Percentiles rank a stretch among this genome's conserved stretches.
phyloP scores from a whole-genome alignment of 2,113 vertebrate genomes.

The Cottus gobio region DNA sequence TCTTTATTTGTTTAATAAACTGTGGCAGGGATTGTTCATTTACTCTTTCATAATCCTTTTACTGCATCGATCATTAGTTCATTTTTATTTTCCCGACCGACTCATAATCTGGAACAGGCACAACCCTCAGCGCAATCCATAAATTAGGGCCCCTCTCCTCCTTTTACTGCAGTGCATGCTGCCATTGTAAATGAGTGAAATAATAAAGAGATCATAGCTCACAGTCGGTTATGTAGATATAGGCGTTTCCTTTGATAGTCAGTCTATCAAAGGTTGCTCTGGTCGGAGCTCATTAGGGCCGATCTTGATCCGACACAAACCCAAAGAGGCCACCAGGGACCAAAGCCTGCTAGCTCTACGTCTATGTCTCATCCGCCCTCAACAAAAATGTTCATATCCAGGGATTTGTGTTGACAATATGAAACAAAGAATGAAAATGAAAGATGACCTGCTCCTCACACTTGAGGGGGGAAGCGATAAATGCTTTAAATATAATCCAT shows the following conservation, averaged over 20 bases:
- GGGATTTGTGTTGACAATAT: background rate
- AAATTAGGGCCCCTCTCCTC: conserved; percentile 23
- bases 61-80: conserved; percentile 27
- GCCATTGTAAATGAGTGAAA: conserved; percentile 32
- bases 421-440: background rate
- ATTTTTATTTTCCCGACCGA: conserved; percentile 25
- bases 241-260: background rate
- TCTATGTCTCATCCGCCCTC: background rate
- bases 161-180: conserved; percentile 1
- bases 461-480: background rate
- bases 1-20: conserved; percentile 23
- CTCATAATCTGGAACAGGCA: conserved; percentile 20
- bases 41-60: conserved; percentile 18
- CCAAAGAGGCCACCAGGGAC: conserved; percentile 23
- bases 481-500: background rate
- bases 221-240: background rate
- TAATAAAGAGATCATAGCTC: conserved; percentile 51
- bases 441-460: background rate
- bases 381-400: background rate
- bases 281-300: conserved; percentile 55
- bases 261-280: conserved; percentile 13
- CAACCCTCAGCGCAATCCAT: conserved; percentile 4
- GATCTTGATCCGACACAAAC: conserved; percentile 46
- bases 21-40: conserved; percentile 37
- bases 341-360: background rate